Base-by-base conservation (phyloP, 2,888 invertebrate genomes). In the Andrena hattorfiana region DNA sequence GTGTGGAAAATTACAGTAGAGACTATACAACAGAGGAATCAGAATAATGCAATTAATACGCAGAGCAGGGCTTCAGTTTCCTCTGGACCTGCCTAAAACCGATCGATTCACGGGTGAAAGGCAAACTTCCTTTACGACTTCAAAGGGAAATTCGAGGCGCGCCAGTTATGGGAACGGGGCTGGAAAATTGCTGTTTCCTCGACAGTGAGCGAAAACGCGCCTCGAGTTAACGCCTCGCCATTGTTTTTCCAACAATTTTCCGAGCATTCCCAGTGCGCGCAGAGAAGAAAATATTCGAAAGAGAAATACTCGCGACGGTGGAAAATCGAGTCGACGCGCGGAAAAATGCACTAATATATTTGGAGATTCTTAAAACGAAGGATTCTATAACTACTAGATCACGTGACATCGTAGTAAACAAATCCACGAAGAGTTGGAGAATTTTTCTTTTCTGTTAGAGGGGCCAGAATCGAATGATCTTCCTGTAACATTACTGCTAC, bases 171-270 rank as follows among this genome's bases (percentile, higher is more conserved):
- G 49, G 49, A 48, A 56, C 26, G 0, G 49, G 28, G 8, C 56
- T 26, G 78, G 69, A 69, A 79, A 79, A 79, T 79, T 79, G 76
- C 69, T 76, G 32, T 64, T 49, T 59, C 68, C 67, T 6, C 59
- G 32, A 20, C 20, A 20, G 10, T 32, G 32, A 30, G 26, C 6
- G 23, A 42, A 35, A 70, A 66, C 32, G 56, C 62, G 59, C 13
- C 20, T 42, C 60, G 23, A 16, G 63, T 59, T 60, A 42, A 20
- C 60, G 42, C 59, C 60, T 32, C 26, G 59, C 35, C 56, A 49
- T 78, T 78, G 64, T 78, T 81, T 71, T 59, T 30, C 59, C 26
- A 20, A 4, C 67, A 54, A 30, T 42, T 72, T 78, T 42, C 42
- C 56, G n/a, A 2, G 4, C 48, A 23, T 66, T 63, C 30, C 7